A percentile compares a stretch with the other conserved stretches of the same genome.
phyloP scores from a whole-genome alignment of 2,113 vertebrate genomes.

The Phalacrocorax brasilianus region DNA sequence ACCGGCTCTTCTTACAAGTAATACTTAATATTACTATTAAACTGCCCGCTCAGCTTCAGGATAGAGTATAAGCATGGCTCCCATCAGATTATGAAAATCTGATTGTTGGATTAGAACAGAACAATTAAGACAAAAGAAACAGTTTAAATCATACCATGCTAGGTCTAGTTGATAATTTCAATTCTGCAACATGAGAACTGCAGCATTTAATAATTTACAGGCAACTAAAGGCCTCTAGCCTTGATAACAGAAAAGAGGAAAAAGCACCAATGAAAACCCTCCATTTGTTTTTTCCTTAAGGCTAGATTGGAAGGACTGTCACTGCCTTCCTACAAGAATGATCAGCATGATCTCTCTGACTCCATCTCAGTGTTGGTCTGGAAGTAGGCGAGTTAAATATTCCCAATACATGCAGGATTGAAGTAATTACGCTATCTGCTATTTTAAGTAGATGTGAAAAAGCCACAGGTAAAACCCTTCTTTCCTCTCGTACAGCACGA shows the following conservation, averaged over 20 bases:
- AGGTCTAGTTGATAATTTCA: not conserved
- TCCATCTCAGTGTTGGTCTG: not conserved
- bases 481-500: not conserved
- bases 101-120: not conserved
- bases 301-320: not conserved
- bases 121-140: not conserved
- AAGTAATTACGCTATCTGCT: not conserved
- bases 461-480: not conserved
- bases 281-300: not conserved
- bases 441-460: not conserved
- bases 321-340: not conserved
- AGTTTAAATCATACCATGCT: not conserved
- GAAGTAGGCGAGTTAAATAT: not conserved
- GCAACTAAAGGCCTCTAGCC: not conserved
- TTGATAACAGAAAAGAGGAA: not conserved
- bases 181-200: not conserved
- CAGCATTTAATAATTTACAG: not conserved
- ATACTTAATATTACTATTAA: not conserved
- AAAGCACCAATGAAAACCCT: not conserved
- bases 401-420: not conserved
- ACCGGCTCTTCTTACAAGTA: not conserved
- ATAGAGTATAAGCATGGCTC: not conserved
- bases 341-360: not conserved
- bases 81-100: not conserved
- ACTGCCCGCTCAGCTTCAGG: not conserved